Evolutionary conservation across 2,797 vertebrate genomes (phyloP), one percentile per base, ranked within the genome.

Genomic region (Kryptolebias ocellatus): DNA sequence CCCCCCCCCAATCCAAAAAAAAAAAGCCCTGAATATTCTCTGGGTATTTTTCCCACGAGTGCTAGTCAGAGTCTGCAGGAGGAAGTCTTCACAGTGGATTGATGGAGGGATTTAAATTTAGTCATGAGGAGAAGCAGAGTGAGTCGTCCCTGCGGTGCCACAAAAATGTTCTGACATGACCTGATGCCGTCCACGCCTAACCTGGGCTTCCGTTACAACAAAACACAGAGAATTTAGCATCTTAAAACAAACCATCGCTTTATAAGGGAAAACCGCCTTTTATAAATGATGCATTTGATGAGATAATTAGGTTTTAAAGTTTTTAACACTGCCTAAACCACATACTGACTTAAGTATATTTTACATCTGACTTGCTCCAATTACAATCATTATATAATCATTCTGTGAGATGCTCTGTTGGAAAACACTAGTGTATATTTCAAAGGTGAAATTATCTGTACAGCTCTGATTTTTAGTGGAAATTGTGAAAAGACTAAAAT

Each of bases 111-210:
- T 90, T 39, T 70, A 61, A 61, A 78, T 87, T 88, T 31, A 37
- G 72, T 74, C 75, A 53, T 27, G 76, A 85, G 67, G 61, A 74
- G 80, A 88, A 84, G 78, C 67, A 61, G 55, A 80, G 70, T 66
- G 80, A 72, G 82, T 79, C 72, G 67, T 82, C 54, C 83, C 79
- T 42, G 70, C 85, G 64, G 83, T 88, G 87, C 72, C 87, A 91
- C 81, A 83, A 77, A 80, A 89, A 79, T 78, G 49, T 54, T 64
- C 44, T 67, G 79, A 89, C 76, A 76, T 61, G 72, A 79, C 82
- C 70, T 65, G 67, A 78, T 60, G 72, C 62, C 47, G 53, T 45
- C 65, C 72, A 77, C 14, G 18, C 50, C 60, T 47, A 63, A 70
- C 49, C 53, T 3, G 67, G 73, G 70, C 45, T 52, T 37, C 61